Conservation (phyloP, 1,140 invertebrate species). For the Gryllus bimaculatus region DNA sequence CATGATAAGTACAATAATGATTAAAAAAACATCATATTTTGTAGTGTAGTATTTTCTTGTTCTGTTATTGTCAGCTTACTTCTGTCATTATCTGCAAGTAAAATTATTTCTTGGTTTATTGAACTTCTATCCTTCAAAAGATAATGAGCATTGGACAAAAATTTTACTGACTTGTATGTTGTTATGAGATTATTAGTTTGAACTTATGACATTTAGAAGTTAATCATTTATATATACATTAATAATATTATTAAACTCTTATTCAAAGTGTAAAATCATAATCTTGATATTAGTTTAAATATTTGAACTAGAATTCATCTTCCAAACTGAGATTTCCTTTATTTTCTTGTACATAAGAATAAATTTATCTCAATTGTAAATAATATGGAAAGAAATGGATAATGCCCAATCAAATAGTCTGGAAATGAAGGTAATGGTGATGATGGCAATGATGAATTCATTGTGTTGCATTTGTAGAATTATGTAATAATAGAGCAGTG, state of each 20-base stretch:
- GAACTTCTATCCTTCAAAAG: too few relatives aligned
- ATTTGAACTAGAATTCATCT: not conserved
- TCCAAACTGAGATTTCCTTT: not conserved
- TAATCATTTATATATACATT: not conserved
- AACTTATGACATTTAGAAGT: not conserved
- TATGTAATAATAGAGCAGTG: not conserved
- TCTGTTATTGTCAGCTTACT: too few relatives aligned
- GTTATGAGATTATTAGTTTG: not conserved
- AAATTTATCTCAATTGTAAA: not conserved
- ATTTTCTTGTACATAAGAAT: not conserved
- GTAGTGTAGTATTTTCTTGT: too few relatives aligned
- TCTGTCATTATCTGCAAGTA: too few relatives aligned
- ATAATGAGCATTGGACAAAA: too few relatives aligned
- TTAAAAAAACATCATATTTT: too few relatives aligned
- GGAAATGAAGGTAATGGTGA: not conserved
- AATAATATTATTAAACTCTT: not conserved
- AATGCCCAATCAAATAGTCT: not conserved
- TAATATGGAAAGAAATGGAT: not conserved
- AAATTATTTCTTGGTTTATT: too few relatives aligned
- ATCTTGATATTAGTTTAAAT: not conserved
- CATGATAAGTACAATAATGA: too few relatives aligned
- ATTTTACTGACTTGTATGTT: not conserved
- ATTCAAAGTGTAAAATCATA: not conserved
- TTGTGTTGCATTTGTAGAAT: not conserved
- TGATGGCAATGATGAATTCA: not conserved